Evolutionary conservation across 1,140 invertebrate species (phyloP), one percentile per base, ranked within the genome.

Genomic region (Pachyrhynchus sulphureomaculatus): DNA sequence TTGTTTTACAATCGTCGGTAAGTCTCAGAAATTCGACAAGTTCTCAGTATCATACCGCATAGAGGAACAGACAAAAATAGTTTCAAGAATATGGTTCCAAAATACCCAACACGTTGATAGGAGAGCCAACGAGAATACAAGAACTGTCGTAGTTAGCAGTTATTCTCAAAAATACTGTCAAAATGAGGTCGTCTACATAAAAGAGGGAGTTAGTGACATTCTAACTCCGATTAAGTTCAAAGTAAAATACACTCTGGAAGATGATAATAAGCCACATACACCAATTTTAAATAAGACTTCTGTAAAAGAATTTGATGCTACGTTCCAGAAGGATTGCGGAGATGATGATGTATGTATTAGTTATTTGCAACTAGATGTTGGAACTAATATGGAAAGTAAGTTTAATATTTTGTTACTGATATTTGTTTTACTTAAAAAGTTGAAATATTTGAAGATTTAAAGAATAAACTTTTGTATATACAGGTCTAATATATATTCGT

Each of bases 241-340:
- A 61, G 78, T 96, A 8, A 91, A 89, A 33, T 96, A 95, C 72
- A 87, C 85, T 2, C 78, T 97, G 49, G 82, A 87, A 13, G 88
- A 94, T 72, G 89, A 94, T 72, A 80, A 82, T 23, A 80, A 86
- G 18, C 88, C 86, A 0, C 81, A 87, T 33, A 91, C 89, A 66
- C 93, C 95, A 0, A 94, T 96, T 48, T 77, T 96, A 10, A 95
- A 96, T 77, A 90, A 91, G 61, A 86, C 90, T 73, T 92, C 93
- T 0, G 86, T 86, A 8, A 86, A 87, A 65, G 79, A 86, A 3
- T 95, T 96, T 69, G 83, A 89, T 69, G 93, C 90, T 2, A 88
- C 86, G 18, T 96, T 98, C 79, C 85, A 93, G 49, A 96, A 96
- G 77, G 92, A 97, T 71, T 98, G 95, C 74, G 95, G 93, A 5